Percentiles rank a stretch among this genome's conserved stretches.
phyloP scores from a whole-genome alignment of 2,888 invertebrate genomes.

The Caenorhabditis japonica region DNA sequence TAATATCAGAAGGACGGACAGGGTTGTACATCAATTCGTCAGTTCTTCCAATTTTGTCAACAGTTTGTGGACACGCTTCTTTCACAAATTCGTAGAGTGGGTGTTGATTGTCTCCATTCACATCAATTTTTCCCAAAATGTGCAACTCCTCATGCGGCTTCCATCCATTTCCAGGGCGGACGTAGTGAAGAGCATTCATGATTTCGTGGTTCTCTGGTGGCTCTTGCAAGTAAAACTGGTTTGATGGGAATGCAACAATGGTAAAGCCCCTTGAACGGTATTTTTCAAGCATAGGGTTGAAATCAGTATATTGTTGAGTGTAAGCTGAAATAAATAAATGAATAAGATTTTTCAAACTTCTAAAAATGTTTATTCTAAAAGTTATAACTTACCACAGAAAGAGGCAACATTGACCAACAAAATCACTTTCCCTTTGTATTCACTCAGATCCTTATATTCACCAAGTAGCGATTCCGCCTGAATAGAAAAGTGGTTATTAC shows the following conservation, averaged over 20 bases:
- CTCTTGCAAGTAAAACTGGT: conserved; percentile 77
- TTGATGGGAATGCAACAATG: conserved; percentile 77
- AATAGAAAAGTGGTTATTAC: background rate
- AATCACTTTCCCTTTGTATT: conserved; percentile 74
- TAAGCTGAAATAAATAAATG: conserved; percentile 67
- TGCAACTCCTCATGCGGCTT: conserved; percentile 75
- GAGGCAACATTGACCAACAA: conserved; percentile 76
- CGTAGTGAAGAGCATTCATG: conserved; percentile 74
- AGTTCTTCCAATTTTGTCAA: conserved; percentile 73
- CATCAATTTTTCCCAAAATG: conserved; percentile 77
- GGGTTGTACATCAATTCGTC: conserved; percentile 77
- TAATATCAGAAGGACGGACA: conserved; percentile 73
- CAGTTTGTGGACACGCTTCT: conserved; percentile 77
- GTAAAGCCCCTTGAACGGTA: conserved; percentile 71
- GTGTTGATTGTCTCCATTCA: conserved; percentile 77
- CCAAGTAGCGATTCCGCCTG: conserved; percentile 75
- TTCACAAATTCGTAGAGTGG: conserved; percentile 77
- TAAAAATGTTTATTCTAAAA: no score
- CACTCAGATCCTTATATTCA: conserved; percentile 73
- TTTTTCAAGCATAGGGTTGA: conserved; percentile 75
- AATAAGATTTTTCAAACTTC: no score
- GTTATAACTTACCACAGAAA: conserved; percentile 70
- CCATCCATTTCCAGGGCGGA: conserved; percentile 77
- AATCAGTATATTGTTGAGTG: conserved; percentile 77
- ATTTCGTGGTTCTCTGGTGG: conserved; percentile 77